Base-by-base conservation (phyloP, 2,797 vertebrate genomes). In the Caiman crocodilus region DNA sequence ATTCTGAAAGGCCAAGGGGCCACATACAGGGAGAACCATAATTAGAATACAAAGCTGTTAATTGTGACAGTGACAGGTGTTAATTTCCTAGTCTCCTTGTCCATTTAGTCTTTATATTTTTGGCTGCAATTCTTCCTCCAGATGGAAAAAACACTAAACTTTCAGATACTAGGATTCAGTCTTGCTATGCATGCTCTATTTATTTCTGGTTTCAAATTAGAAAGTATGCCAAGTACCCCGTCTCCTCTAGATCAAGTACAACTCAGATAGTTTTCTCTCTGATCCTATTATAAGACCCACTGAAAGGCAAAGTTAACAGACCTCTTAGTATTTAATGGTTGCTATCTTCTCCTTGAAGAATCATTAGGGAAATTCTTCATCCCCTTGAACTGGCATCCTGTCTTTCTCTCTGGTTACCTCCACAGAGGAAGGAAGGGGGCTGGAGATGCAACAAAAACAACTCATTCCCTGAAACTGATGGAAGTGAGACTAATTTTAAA, bases 401-500 rank as follows among this genome's bases (percentile, higher is more conserved):
- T 11, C 23, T 6, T 30, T 87, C 60, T 63, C 67, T 32, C 86
- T 85, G 26, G 67, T 76, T 85, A 69, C n/a, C 30, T 69, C 5
- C 11, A 58, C n/a, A 32, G 28, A 90, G 83, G 76, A 87, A 94
- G 74, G 4, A 23, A 90, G 28, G 32, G 78, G 69, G 82, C 84
- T 50, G 9, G 42, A 50, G 42, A 42, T 42, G 42, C 42, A 42
- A 86, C 3, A 2, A 5, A 21, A 90, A 90, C 7, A 91, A 85
- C 20, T 69, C 42, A 57, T 86, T 81, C 79, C 50, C 80, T 78
- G 55, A 90, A 91, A 94, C 85, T 94, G 60, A 76, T 69, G 91
- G 81, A 79, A 86, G 92, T 96, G 85, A 90, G 8, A 93, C 20
- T 83, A 91, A 96, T 91, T 94, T 92, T 58, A 87, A 91, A 95